Base-by-base conservation (phyloP, 2,797 vertebrate species). In the Valencia hispanica region DNA sequence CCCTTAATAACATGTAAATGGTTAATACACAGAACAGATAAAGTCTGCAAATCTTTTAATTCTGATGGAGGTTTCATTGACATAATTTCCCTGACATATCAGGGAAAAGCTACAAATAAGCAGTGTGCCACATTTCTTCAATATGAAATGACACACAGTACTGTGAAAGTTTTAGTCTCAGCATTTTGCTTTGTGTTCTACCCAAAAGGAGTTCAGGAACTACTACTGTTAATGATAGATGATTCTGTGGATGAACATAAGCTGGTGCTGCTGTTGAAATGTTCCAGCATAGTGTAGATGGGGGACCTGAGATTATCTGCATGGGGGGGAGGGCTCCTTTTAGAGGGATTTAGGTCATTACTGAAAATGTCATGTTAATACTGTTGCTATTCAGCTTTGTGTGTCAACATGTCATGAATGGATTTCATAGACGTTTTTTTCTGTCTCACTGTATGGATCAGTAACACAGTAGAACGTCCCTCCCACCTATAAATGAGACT, bases 301-400 rank as follows among this genome's bases (percentile, higher is more conserved):
- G 12, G 79, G 65, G 72, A 80, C 74, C 53, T 45, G 69, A 82
- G 84, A 85, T 90, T 87, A 85, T 74, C 66, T 61, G 5, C 12
- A 25, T 68, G 77, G 82, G 87, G 85, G 81, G 81, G 3, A 32
- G 86, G 76, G 82, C 77, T 79, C 68, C 69, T 57, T 87, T 83
- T 77, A 82, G 70, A 83, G 32, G 79, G 91, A 88, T 92, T 88
- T 86, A 83, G 88, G 84, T 82, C 65, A n/a, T 85, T 82, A 79
- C 77, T 75, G 70, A 83, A 78, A 77, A 87, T 84, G 74, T 79
- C 65, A 77, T 61, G 82, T 83, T 87, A 80, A 88, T 83, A 45
- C 79, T 77, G 70, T 82, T 88, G 83, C 88, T 74, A 73, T 80
- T 80, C 74, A 76, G 36, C 57, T 45, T 84, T 84, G 74, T 73